Base-by-base conservation (phyloP, 2,888 invertebrate species). In the Microctonus aethiopoides region DNA sequence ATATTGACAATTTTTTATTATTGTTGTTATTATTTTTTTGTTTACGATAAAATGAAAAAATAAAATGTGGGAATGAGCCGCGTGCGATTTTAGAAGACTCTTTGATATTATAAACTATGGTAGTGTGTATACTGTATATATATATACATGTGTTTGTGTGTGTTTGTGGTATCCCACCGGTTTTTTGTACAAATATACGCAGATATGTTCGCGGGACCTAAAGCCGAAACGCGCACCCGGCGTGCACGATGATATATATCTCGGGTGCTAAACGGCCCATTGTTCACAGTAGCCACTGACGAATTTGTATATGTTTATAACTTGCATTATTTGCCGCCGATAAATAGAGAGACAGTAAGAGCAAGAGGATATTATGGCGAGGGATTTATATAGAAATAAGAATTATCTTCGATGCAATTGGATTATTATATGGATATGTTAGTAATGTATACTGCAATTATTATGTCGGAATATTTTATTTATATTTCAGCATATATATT, bases 251-350 rank as follows among this genome's bases (percentile, higher is more conserved):
- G 85, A 86, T 84, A 83, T 85, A 84, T 85, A 84, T 84, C 84
- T 85, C 74, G 79, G 79, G 81, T 79, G 82, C 83, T 84, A 85
- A 86, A 86, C 83, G 85, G 84, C 84, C 85, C 83, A 85, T 86
- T 86, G 86, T 85, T 84, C 78, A 77, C 79, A 75, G 81, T 79
- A 80, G 80, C 83, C 79, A 78, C 83, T 86, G 85, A 86, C 85
- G 86, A 85, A 86, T 86, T 86, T 86, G 86, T 86, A 85, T 84
- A 84, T 83, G 85, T 86, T 86, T 84, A 86, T 85, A 86, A 85
- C 84, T 81, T 83, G 82, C 32, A 32, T 34, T 56, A 56, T 65
- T 65, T 65, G 56, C 36, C 29, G 20, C 24, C 34, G 54, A 32
- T 54, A 46, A 46, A 46, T 46, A 20, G 46, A 46, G 46, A 7